Evolutionary conservation across 2,113 vertebrate species (phyloP), one percentile per base, ranked within the genome.

Genomic region (Mesoclemmys tuberculata): DNA sequence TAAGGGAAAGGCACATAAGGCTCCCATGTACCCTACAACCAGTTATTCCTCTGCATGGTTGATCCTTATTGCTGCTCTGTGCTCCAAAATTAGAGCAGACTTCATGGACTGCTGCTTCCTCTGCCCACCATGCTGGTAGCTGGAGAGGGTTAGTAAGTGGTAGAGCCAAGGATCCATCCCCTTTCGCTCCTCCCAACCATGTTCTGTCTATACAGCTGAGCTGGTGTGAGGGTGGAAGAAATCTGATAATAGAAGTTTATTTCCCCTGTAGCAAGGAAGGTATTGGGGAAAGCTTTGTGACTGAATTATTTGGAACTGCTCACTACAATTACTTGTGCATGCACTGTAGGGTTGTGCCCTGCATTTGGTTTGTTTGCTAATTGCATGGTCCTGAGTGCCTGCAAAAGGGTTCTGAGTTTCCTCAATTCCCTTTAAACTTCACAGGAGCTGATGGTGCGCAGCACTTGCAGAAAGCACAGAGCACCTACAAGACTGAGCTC

Each of bases 1-100:
- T n/a, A n/a, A 13, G 80, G 82, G 24, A 44, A 1, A 52, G 71
- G 22, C 18, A 48, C 10, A 48, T 61, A 46, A 55, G n/a, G 1
- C 56, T 44, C 78, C 13, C 1, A 46, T 35, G 71, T 0, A 3
- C 2, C 48, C 68, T 3, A 31, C 0, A 6, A 52, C 14, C 35
- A 31, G 31, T 64, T 64, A 64, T 18, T 64, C 61, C 27, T 5
- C 56, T 58, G 56, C 56, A 58, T 58, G 56, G 10, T 29, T 58
- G 27, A 5, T 58, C 56, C 4, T 7, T 64, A 35, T 64, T 16
- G 14, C 7, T 64, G 31, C 14, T n/a, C 16, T 64, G 31, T n/a
- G 61, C 16, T 64, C 31, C 31, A 19, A 7, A 64, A 16, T 7
- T 31, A 64, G 31, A 64, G 35, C 31, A 19, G 31, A 64, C 31